Percentiles rank a stretch among this genome's conserved stretches.
These are phyloP conservation scores for Semicossyphus pulcher DNA, from an alignment of 2,113 vertebrate species.

Conservation along the genomic window DNA sequence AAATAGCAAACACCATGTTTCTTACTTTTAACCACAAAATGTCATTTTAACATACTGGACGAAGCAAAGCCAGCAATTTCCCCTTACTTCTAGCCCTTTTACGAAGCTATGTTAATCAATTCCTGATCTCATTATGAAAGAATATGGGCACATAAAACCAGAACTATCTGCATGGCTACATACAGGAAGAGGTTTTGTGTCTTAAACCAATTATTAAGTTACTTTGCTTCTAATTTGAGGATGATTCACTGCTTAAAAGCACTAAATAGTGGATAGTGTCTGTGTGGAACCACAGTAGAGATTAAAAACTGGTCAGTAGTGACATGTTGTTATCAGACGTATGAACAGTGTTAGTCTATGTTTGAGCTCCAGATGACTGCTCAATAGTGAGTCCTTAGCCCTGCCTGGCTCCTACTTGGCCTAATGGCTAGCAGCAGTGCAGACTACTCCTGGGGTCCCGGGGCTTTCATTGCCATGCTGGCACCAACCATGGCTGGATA, in stretches of 20 bases:
- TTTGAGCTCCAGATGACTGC: constrained; percentile 39
- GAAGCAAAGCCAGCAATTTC: background rate
- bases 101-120: background rate
- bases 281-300: constrained; percentile 18
- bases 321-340: constrained; percentile 1
- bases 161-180: background rate
- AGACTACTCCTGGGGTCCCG: constrained; percentile 86
- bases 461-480: constrained; percentile 98
- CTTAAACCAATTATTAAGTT: constrained; percentile 17
- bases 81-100: background rate
- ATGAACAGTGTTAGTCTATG: constrained; percentile 37
- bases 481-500: constrained; percentile 97
- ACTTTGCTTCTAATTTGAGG: constrained; percentile 25
- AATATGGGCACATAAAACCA: constrained; percentile 21
- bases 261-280: constrained; percentile 3
- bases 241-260: constrained; percentile 18
- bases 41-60: background rate
- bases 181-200: background rate
- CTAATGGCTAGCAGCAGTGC: constrained; percentile 87
- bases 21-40: too few relatives aligned
- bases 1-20: too few relatives aligned
- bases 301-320: constrained; percentile 28
- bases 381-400: constrained; percentile 42
- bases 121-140: background rate
- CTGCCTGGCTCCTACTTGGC: constrained; percentile 87